Conservation (phyloP, 1,140 invertebrate genomes). For the Littorina saxatilis region DNA sequence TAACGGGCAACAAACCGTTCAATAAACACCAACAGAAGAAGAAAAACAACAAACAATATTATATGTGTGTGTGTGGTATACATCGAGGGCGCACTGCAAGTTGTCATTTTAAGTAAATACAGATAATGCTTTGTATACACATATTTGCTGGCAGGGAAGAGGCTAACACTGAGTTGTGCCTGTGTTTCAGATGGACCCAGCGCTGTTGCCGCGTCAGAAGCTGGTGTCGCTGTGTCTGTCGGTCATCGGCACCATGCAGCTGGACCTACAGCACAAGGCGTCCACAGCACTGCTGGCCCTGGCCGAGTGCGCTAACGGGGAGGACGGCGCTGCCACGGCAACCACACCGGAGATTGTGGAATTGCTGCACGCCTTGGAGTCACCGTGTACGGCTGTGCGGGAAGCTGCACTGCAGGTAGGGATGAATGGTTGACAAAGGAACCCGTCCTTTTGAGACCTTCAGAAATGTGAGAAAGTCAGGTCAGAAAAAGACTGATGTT, state of each 20-base stretch:
- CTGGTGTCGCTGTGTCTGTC: slow-evolving; percentile 89
- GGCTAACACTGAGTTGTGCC: too few species aligned
- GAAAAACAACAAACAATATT: too few species aligned
- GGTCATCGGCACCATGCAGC: slow-evolving; percentile 83
- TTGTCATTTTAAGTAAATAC: too few species aligned
- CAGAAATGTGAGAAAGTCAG: too few species aligned
- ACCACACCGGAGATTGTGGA: slow-evolving; percentile 84
- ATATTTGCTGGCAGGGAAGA: too few species aligned
- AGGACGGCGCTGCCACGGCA: slow-evolving; percentile 80
- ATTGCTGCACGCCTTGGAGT: slow-evolving; percentile 86
- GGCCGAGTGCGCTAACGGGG: slow-evolving; percentile 82
- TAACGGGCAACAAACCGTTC: too few species aligned
- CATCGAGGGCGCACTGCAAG: too few species aligned
- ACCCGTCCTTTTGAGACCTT: too few species aligned
- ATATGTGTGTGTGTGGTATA: too few species aligned
- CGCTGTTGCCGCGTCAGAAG: slow-evolving; percentile 86
- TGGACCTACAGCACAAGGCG: slow-evolving; percentile 85
- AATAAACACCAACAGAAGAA: too few species aligned
- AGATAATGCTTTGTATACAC: too few species aligned
- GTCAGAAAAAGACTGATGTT: too few species aligned
- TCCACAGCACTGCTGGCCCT: slow-evolving; percentile 87
- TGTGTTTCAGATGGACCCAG: slow-evolving; percentile 79
- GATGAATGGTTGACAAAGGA: background rate
- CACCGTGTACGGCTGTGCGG: slow-evolving; percentile 83
- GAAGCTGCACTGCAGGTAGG: slow-evolving; percentile 85